These are phyloP conservation scores for Oxycera nigricornis DNA, from an alignment of 2,888 invertebrate species.

Conservation along the genomic window DNA sequence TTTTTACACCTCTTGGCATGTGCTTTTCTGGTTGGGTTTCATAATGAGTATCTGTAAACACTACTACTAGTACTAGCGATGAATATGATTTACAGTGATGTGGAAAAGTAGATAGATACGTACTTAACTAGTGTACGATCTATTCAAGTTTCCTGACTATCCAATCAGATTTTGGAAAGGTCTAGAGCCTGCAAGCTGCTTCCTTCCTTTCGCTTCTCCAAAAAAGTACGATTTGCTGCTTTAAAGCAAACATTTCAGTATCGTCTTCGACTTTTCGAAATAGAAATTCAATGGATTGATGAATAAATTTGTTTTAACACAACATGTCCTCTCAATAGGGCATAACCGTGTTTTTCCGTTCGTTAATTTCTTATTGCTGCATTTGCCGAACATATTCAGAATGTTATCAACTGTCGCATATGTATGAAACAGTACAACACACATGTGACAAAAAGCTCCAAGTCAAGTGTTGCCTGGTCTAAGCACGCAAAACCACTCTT, in stretches of 20 bases:
- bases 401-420: conserved; percentile 30
- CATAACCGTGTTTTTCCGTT: too few species aligned
- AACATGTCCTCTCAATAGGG: too few species aligned
- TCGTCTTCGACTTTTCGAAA: too few species aligned
- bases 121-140: too few species aligned
- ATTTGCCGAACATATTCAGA: conserved; percentile 9
- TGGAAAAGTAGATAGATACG: background rate
- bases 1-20: conserved; percentile 21
- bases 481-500: background rate
- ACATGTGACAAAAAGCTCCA: conserved; percentile 24
- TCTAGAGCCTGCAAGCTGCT: too few species aligned
- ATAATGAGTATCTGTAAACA: conserved; percentile 1
- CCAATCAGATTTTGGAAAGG: too few species aligned
- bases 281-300: too few species aligned
- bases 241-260: too few species aligned
- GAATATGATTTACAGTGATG: background rate
- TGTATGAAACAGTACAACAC: conserved; percentile 15
- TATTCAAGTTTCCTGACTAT: too few species aligned
- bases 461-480: background rate
- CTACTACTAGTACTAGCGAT: background rate
- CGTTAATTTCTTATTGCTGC: background rate
- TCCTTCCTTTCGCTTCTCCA: too few species aligned
- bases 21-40: background rate
- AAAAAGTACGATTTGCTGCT: too few species aligned
- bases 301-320: too few species aligned